phyloP scores from a whole-genome alignment of 1,140 invertebrate species.

The Sminthurides bifidus region DNA sequence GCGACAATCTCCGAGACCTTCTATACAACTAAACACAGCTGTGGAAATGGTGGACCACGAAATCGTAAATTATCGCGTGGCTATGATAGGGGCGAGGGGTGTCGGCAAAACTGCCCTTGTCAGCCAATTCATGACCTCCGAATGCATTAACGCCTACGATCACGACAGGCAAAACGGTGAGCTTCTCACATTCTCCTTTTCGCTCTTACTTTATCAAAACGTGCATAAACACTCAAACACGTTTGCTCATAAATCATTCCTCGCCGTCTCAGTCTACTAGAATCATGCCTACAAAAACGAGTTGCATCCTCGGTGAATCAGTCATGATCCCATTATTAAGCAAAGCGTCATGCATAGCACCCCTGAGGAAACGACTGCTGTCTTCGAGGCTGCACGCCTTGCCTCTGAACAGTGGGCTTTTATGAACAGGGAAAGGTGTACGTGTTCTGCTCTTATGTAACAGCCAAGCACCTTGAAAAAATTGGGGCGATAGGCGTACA shows the following conservation, averaged over 20 bases:
- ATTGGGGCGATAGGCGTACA: too few relatives aligned
- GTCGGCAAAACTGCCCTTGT: conserved; percentile 83
- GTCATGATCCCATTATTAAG: too few relatives aligned
- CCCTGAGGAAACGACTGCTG: too few relatives aligned
- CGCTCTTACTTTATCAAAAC: background rate
- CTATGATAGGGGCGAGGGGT: conserved; percentile 68
- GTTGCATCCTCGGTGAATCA: background rate
- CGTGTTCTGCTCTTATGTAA: too few relatives aligned
- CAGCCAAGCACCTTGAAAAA: too few relatives aligned
- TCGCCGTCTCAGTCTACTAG: too few relatives aligned
- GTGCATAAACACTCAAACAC: background rate
- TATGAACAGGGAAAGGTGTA: too few relatives aligned
- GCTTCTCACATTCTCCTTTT: conserved; percentile 17
- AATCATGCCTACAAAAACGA: background rate
- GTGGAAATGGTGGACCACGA: conserved; percentile 18
- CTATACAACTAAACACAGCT: conserved; percentile 1
- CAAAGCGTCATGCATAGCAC: too few relatives aligned
- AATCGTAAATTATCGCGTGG: conserved; percentile 50
- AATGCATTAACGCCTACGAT: conserved; percentile 86
- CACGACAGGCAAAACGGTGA: conserved; percentile 65
- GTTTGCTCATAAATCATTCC: background rate
- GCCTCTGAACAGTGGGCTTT: too few relatives aligned
- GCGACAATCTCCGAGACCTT: background rate
- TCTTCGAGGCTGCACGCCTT: too few relatives aligned
- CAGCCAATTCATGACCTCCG: conserved; percentile 86